Evolutionary conservation across 2,797 vertebrate genomes (phyloP).

Genomic region (Basileuterus tristriatus): DNA sequence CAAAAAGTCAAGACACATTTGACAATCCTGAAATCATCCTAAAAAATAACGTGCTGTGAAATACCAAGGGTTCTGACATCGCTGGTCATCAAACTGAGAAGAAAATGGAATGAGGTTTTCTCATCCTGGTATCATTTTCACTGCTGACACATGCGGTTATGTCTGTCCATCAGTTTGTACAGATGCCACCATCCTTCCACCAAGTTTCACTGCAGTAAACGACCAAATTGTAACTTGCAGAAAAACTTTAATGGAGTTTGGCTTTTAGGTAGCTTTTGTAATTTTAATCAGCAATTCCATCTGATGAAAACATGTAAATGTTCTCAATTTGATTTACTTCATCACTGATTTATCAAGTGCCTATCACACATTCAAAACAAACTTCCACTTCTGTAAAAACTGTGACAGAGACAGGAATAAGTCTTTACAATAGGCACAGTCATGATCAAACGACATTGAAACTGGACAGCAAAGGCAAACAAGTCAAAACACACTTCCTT

Average conservation of each 20-base stretch:
- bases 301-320: background rate
- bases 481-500: background rate
- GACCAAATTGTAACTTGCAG: background rate
- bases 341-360: background rate
- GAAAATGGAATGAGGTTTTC: background rate
- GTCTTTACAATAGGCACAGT: background rate
- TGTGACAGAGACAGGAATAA: background rate
- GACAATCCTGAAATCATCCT: background rate
- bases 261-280: background rate
- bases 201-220: background rate
- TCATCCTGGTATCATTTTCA: background rate
- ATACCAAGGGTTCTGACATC: background rate
- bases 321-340: background rate
- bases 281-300: background rate
- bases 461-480: background rate
- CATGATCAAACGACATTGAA: background rate
- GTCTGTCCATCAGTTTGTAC: background rate
- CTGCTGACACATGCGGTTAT: rapidly evolving
- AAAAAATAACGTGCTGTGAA: background rate
- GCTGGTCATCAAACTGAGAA: background rate
- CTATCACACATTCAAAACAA: background rate
- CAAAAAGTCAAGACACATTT: background rate
- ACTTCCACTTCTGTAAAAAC: background rate
- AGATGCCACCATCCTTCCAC: background rate
- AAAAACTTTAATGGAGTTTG: background rate